Percentiles rank a stretch among this genome's conserved stretches.
These are phyloP conservation scores for Cyprinella venusta DNA, from an alignment of 2,797 vertebrate species.

Conservation along the genomic window DNA sequence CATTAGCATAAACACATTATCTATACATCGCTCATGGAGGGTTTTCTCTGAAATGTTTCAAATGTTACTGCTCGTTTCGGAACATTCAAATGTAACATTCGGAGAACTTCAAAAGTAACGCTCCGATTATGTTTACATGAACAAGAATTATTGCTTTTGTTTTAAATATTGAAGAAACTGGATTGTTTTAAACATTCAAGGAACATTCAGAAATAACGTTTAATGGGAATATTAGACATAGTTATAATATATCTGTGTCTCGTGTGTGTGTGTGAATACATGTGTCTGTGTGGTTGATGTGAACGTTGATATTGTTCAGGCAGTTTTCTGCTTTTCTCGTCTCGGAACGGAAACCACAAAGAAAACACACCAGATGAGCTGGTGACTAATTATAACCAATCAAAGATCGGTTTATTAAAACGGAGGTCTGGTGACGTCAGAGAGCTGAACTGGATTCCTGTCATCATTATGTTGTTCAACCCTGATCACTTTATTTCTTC, in stretches of 20 bases:
- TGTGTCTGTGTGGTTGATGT: slow-evolving; percentile 3
- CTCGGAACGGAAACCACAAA: slow-evolving; percentile 16
- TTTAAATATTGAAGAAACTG: no score
- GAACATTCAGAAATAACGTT: not conserved
- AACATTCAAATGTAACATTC: no score
- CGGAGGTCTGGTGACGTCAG: not conserved
- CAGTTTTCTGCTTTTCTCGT: slow-evolving; percentile 8
- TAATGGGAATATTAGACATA: not conserved
- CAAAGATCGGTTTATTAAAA: not conserved
- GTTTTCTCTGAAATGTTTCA: no score
- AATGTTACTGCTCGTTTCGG: no score
- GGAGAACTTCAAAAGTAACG: no score
- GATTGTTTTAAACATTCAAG: not conserved
- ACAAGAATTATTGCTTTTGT: no score
- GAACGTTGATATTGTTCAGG: not conserved
- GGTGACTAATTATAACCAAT: slow-evolving; percentile 4
- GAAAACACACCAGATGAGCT: not conserved
- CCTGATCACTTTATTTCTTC: not conserved
- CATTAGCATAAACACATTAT: no score
- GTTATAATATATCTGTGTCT: not conserved
- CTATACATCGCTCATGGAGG: no score
- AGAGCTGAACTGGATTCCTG: not conserved
- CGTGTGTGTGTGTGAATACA: not conserved
- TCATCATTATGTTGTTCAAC: not conserved
- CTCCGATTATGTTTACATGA: no score